These are phyloP conservation scores for Drosophila bifasciata DNA, from an alignment of 1,140 invertebrate species.

Conservation along the genomic window DNA sequence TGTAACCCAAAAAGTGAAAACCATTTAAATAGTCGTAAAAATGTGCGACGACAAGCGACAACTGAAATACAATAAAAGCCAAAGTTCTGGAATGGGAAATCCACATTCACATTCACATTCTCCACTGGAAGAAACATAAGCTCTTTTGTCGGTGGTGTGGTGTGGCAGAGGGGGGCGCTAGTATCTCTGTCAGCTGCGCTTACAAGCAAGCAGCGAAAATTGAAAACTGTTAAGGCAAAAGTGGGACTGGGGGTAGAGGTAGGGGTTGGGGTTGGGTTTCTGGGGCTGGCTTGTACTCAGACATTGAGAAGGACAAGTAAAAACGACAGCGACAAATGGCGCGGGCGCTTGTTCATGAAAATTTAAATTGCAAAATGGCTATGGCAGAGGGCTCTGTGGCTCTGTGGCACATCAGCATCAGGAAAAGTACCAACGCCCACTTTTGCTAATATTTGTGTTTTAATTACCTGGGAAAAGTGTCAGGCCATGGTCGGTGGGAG, in stretches of 20 bases:
- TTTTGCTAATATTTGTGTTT: slow-evolving; percentile 65
- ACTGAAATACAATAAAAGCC: slow-evolving; percentile 59
- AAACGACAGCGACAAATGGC: slow-evolving; percentile 63
- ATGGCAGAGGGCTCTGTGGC: slow-evolving; percentile 24
- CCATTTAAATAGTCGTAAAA: slow-evolving; percentile 69
- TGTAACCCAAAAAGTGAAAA: slow-evolving; percentile 52
- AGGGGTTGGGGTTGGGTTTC: background rate
- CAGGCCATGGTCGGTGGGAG: slow-evolving; percentile 25
- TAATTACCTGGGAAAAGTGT: slow-evolving; percentile 69
- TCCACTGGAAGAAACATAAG: too few species aligned
- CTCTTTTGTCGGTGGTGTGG: too few species aligned
- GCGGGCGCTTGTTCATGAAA: slow-evolving; percentile 63
- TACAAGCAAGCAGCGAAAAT: slow-evolving; percentile 61
- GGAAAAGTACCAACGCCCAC: background rate
- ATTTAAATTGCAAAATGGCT: slow-evolving; percentile 69
- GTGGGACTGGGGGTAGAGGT: too few species aligned
- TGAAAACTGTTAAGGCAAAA: slow-evolving; percentile 58
- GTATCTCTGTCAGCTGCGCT: slow-evolving; percentile 59
- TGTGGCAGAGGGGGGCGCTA: slow-evolving; percentile 2
- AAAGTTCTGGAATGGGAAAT: slow-evolving; percentile 24
- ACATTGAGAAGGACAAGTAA: slow-evolving; percentile 23
- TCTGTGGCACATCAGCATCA: slow-evolving; percentile 42
- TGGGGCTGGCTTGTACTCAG: slow-evolving; percentile 1
- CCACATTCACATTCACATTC: background rate
- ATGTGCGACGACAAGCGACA: slow-evolving; percentile 58